phyloP scores from a whole-genome alignment of 2,113 vertebrate genomes.

The Mormyrus lacerda region DNA sequence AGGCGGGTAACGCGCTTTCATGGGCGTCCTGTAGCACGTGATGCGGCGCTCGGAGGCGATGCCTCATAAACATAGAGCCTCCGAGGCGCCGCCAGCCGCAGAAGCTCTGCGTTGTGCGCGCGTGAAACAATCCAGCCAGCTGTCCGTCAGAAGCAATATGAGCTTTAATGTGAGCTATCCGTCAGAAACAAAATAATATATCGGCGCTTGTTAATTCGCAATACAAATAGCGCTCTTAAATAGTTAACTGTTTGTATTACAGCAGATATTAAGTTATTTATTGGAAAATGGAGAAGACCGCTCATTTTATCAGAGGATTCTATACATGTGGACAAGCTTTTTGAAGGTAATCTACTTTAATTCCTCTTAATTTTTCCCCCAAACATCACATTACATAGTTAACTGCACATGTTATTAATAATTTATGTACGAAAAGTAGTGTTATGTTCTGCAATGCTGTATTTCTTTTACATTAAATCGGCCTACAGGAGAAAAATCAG shows the following conservation, averaged over 20 bases:
- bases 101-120: constrained; percentile 11
- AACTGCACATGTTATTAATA: not conserved
- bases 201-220: not conserved
- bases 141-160: too few species aligned
- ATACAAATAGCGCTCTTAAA: not conserved
- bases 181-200: not conserved
- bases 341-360: constrained; percentile 60
- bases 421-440: not conserved
- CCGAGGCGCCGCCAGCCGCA: constrained; percentile 27
- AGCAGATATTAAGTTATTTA: constrained; percentile 33
- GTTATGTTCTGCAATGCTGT: not conserved
- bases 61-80: constrained; percentile 53
- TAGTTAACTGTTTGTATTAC: not conserved
- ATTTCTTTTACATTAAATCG: not conserved
- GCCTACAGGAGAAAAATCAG: not conserved
- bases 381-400: not conserved
- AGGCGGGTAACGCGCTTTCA: not conserved
- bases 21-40: constrained; percentile 47
- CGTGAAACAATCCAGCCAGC: not conserved
- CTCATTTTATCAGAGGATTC: constrained; percentile 32
- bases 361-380: not conserved
- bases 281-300: constrained; percentile 33
- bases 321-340: constrained; percentile 48
- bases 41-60: constrained; percentile 40
- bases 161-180: not conserved